Evolutionary conservation across 2,797 vertebrate species (phyloP).

Genomic region (Chiloscyllium punctatum): DNA sequence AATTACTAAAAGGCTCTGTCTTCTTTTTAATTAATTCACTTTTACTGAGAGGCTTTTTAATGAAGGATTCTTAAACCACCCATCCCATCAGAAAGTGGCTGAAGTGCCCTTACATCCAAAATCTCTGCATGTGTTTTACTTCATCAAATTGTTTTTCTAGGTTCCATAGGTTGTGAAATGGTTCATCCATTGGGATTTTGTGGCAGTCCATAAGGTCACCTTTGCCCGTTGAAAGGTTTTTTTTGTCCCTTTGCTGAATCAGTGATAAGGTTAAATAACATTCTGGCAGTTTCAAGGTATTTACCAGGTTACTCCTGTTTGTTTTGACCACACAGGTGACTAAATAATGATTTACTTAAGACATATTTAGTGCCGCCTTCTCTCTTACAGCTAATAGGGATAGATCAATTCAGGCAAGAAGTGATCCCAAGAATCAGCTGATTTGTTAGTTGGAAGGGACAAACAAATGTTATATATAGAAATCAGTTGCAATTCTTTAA

Average conservation of each 20-base stretch:
- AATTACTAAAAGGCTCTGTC: neutral
- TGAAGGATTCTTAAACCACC: neutral
- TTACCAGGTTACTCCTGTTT: neutral
- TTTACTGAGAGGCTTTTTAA: neutral
- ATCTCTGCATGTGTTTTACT: neutral
- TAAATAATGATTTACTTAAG: neutral
- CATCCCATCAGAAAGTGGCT: neutral
- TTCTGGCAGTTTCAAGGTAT: neutral
- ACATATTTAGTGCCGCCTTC: neutral
- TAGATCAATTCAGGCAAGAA: neutral
- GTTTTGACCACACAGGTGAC: neutral
- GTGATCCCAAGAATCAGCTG: neutral
- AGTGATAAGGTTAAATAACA: conserved; percentile 17
- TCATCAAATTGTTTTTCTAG: neutral
- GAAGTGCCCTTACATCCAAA: neutral
- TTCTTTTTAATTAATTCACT: neutral
- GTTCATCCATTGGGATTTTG: neutral
- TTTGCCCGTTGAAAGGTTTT: neutral
- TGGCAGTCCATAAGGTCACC: neutral
- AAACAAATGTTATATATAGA: neutral
- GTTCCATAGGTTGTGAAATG: too few species aligned
- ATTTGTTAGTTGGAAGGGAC: neutral
- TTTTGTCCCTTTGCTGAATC: neutral
- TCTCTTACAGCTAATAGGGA: neutral
- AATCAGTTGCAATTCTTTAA: neutral